These are phyloP conservation scores for Heteromurus nitidus DNA, from an alignment of 2,888 invertebrate genomes.

Conservation along the genomic window DNA sequence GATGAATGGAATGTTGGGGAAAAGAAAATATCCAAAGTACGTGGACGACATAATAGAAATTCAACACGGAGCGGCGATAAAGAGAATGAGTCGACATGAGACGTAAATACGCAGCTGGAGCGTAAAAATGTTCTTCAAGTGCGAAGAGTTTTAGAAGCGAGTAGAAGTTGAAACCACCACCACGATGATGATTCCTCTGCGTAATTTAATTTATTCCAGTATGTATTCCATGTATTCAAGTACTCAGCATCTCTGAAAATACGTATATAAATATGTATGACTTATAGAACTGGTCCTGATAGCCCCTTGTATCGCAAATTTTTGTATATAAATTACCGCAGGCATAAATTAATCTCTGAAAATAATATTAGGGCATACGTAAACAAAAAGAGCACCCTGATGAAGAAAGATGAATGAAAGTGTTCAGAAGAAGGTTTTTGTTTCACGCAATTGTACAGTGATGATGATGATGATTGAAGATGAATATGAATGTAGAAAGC, in stretches of 20 bases:
- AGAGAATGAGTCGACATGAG: slow-evolving; percentile 34
- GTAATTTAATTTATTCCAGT: slow-evolving; percentile 26
- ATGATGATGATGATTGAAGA: too few relatives aligned
- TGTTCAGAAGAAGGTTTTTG: too few relatives aligned
- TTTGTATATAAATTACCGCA: too few relatives aligned
- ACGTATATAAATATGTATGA: not conserved
- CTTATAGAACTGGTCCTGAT: not conserved
- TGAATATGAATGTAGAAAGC: too few relatives aligned
- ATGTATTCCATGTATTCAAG: slow-evolving; percentile 16
- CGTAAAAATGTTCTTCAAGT: not conserved
- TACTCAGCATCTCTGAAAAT: slow-evolving; percentile 4
- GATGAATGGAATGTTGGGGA: too few relatives aligned
- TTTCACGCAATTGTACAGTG: too few relatives aligned
- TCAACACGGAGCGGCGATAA: slow-evolving; percentile 4
- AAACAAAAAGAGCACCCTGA: too few relatives aligned
- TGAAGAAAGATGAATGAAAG: too few relatives aligned
- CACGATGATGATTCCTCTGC: slow-evolving; percentile 11
- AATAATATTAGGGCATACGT: too few relatives aligned
- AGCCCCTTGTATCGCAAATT: not conserved
- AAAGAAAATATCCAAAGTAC: slow-evolving; percentile 32
- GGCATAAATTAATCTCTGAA: too few relatives aligned
- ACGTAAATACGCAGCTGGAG: slow-evolving; percentile 15
- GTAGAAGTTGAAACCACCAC: too few relatives aligned
- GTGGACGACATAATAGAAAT: slow-evolving; percentile 2
- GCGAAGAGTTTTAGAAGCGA: too few relatives aligned